These are phyloP conservation scores for Dicyrtomina minuta DNA, from an alignment of 2,888 invertebrate genomes.

Conservation along the genomic window DNA sequence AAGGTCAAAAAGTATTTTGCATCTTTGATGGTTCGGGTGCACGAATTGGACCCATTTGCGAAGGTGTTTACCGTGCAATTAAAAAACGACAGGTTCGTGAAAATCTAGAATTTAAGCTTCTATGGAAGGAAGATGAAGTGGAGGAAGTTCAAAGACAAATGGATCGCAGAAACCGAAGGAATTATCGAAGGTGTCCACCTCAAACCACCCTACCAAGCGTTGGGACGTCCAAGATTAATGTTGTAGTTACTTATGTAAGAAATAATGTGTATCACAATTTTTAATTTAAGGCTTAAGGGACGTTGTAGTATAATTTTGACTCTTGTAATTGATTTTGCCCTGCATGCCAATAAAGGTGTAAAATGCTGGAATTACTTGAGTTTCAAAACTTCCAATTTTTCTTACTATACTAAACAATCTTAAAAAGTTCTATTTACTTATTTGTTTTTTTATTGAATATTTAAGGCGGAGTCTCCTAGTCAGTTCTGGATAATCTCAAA, in stretches of 20 bases:
- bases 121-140: constrained; percentile 58
- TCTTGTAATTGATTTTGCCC: too few species aligned
- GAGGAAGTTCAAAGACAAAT: constrained; percentile 46
- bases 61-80: constrained; percentile 68
- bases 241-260: constrained; percentile 64
- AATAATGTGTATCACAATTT: not conserved
- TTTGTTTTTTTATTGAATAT: not conserved
- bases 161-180: constrained; percentile 52
- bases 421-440: too few species aligned
- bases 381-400: too few species aligned
- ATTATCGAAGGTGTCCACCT: constrained; percentile 58
- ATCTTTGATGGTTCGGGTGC: constrained; percentile 44
- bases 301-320: too few species aligned
- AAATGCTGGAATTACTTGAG: too few species aligned
- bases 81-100: constrained; percentile 66
- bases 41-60: constrained; percentile 49
- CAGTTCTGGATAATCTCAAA: constrained; percentile 47
- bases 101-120: constrained; percentile 61
- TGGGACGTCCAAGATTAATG: constrained; percentile 63
- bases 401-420: too few species aligned
- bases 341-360: too few species aligned
- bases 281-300: too few species aligned
- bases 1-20: constrained; percentile 47
- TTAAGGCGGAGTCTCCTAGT: constrained; percentile 43
- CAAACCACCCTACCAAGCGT: constrained; percentile 62